These are phyloP conservation scores for Malurus cyaneus DNA, from an alignment of 2,113 vertebrate genomes.

Conservation along the genomic window DNA sequence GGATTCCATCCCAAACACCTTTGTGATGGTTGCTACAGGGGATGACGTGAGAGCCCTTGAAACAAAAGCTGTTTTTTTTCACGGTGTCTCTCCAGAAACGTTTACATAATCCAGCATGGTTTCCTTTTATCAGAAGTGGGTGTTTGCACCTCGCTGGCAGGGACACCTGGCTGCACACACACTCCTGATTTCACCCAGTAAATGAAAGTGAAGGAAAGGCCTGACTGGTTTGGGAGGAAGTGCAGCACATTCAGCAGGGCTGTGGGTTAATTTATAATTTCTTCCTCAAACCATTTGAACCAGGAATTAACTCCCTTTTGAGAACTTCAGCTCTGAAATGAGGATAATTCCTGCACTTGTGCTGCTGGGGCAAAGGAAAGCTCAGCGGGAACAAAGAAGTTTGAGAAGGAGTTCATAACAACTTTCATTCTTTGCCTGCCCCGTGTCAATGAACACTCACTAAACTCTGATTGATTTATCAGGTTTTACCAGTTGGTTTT, in stretches of 20 bases:
- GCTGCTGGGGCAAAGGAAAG: neutral
- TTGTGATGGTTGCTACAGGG: neutral
- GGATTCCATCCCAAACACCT: neutral
- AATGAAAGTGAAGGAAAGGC: constrained; percentile 18
- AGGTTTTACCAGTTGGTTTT: neutral
- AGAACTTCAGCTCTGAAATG: neutral
- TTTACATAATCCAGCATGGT: neutral
- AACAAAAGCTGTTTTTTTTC: neutral
- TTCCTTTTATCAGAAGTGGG: neutral
- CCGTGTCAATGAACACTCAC: neutral
- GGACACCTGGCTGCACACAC: neutral
- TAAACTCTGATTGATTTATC: neutral
- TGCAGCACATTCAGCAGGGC: neutral
- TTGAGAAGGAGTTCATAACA: neutral
- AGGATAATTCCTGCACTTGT: neutral
- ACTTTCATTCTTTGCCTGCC: neutral
- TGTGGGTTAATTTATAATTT: neutral
- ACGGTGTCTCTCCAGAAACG: neutral
- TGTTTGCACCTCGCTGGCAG: neutral
- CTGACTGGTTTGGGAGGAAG: neutral
- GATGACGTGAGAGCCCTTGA: neutral
- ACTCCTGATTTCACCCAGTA: neutral
- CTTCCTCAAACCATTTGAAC: neutral
- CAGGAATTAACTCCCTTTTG: neutral
- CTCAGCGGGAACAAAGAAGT: neutral